phyloP scores from a whole-genome alignment of 2,797 vertebrate species.

The Danio choprae region DNA sequence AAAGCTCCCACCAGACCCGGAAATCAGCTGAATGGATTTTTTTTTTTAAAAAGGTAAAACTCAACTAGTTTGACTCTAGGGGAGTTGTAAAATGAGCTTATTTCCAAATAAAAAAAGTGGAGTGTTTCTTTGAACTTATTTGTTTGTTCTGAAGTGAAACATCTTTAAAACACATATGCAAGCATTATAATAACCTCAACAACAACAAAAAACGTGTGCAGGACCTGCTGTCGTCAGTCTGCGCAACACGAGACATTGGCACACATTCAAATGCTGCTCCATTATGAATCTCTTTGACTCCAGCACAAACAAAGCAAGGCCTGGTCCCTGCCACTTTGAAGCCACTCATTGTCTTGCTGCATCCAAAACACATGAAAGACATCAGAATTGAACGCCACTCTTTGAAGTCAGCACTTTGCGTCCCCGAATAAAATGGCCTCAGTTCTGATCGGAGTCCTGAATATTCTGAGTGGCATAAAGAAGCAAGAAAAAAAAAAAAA shows the following conservation, averaged over 20 bases:
- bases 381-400: slow-evolving; percentile 23
- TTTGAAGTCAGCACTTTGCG: slow-evolving; percentile 57
- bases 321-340: slow-evolving; percentile 56
- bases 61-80: no score
- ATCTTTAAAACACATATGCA: not conserved
- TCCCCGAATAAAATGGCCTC: slow-evolving; percentile 9
- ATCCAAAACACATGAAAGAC: slow-evolving; percentile 58
- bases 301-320: slow-evolving; percentile 45
- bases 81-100: no score
- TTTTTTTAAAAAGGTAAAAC: no score
- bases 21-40: no score
- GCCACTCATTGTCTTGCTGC: slow-evolving; percentile 48
- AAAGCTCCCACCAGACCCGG: no score
- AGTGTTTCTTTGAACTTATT: not conserved
- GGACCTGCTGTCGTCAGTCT: slow-evolving; percentile 19
- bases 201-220: slow-evolving; percentile 5
- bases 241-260: slow-evolving; percentile 39
- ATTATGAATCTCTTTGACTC: slow-evolving; percentile 50
- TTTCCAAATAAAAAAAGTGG: no score
- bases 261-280: slow-evolving; percentile 54
- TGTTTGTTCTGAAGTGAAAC: not conserved
- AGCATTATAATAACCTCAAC: not conserved
- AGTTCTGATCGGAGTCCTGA: slow-evolving; percentile 26
- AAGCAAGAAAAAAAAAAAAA: not conserved
- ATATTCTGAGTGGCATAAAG: slow-evolving; percentile 35